Percentiles rank a stretch among this genome's conserved stretches.
These are phyloP conservation scores for Macrophya alboannulata DNA, from an alignment of 2,888 invertebrate genomes.

Conservation along the genomic window DNA sequence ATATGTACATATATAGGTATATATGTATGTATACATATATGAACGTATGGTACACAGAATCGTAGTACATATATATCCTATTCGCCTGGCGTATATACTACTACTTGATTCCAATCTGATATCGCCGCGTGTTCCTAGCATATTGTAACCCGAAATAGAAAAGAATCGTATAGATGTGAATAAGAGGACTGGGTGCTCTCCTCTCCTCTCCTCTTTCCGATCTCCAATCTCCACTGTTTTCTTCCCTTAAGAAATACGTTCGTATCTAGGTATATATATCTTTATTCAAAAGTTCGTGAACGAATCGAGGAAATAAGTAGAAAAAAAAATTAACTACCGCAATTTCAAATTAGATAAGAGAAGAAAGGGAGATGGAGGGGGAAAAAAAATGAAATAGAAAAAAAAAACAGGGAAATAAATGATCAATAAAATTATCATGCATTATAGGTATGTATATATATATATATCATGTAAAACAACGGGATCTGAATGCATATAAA, in stretches of 20 bases:
- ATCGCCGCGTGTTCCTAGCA: conserved; percentile 52
- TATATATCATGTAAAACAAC: background rate
- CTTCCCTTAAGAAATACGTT: background rate
- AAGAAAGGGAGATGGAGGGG: background rate
- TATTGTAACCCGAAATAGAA: conserved; percentile 50
- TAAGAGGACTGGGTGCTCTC: conserved; percentile 32
- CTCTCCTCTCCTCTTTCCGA: background rate
- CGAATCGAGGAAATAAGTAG: too few species aligned
- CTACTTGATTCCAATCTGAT: conserved; percentile 57
- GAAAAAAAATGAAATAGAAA: background rate
- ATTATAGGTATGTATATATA: background rate
- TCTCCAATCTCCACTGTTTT: background rate
- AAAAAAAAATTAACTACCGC: background rate
- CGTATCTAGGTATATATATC: conserved; percentile 5
- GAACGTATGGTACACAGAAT: background rate
- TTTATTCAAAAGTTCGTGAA: background rate
- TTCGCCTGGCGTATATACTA: conserved; percentile 34
- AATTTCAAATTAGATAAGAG: too few species aligned
- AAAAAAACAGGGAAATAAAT: background rate
- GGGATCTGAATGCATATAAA: background rate
- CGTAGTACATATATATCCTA: conserved; percentile 29
- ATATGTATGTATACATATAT: background rate
- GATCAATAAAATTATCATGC: background rate
- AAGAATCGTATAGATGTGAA: conserved; percentile 39
- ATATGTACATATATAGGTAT: background rate